Evolutionary conservation across 2,888 invertebrate species (phyloP).

Genomic region (Megamerina dolium): DNA sequence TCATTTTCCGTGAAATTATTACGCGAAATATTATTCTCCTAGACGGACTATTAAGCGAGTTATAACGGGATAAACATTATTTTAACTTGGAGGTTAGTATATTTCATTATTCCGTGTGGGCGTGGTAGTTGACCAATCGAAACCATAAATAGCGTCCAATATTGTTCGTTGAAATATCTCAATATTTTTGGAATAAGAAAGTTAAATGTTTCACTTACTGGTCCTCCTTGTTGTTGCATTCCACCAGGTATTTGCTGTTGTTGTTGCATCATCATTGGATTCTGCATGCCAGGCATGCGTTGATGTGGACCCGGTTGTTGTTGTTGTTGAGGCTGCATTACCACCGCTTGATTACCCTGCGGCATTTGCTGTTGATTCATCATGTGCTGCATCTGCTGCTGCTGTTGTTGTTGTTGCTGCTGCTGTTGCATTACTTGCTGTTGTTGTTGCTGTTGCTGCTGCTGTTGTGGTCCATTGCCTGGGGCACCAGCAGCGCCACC

Average conservation of each 20-base stretch:
- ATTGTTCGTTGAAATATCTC: too few relatives aligned
- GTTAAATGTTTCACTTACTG: constrained; percentile 41
- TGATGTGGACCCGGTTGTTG: constrained; percentile 43
- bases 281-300: constrained; percentile 47
- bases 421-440: constrained; percentile 25
- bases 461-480: constrained; percentile 37
- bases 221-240: constrained; percentile 42
- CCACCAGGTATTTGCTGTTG: constrained; percentile 32
- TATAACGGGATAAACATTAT: too few relatives aligned
- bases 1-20: too few relatives aligned
- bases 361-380: constrained; percentile 43
- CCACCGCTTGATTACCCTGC: constrained; percentile 49
- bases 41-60: too few relatives aligned
- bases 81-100: too few relatives aligned
- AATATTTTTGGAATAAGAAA: too few relatives aligned
- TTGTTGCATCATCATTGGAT: constrained; percentile 42
- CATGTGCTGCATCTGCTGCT: constrained; percentile 52
- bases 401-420: constrained; percentile 43
- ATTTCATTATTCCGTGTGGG: too few relatives aligned
- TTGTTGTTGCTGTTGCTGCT: constrained; percentile 34
- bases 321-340: constrained; percentile 46
- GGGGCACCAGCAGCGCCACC: constrained; percentile 27
- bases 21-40: too few relatives aligned
- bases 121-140: too few relatives aligned
- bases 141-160: too few relatives aligned